Conservation (phyloP, 1,140 invertebrate species). For the Berghia stephanieae region DNA sequence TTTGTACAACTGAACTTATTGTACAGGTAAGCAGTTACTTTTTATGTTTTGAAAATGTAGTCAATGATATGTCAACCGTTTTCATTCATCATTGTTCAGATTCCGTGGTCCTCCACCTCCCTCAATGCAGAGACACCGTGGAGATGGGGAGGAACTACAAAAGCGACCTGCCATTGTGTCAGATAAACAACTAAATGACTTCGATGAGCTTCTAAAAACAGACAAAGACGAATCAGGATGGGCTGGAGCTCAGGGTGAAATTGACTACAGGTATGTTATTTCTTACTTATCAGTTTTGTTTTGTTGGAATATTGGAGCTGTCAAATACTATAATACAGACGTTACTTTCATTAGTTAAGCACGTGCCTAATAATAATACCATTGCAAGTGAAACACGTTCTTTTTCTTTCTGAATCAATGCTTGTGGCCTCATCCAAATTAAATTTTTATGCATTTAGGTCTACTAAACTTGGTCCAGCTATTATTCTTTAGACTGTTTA, state of each 20-base stretch:
- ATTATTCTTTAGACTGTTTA: no score
- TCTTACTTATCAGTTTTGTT: constrained; percentile 21
- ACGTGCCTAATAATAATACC: no score
- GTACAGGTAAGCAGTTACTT: neutral
- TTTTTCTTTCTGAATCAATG: no score
- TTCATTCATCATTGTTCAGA: constrained; percentile 10
- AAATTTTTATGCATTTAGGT: no score
- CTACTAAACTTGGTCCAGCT: no score
- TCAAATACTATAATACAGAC: no score
- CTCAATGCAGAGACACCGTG: constrained; percentile 46
- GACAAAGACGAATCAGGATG: constrained; percentile 82
- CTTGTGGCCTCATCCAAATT: no score
- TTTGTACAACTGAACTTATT: no score
- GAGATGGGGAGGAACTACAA: constrained; percentile 40
- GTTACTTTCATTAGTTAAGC: no score
- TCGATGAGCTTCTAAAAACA: constrained; percentile 85
- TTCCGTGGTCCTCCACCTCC: constrained; percentile 50
- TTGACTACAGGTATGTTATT: constrained; percentile 85
- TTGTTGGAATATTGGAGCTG: no score
- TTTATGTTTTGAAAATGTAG: neutral
- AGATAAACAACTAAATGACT: constrained; percentile 88
- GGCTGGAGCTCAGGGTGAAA: constrained; percentile 86
- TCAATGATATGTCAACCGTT: no score
- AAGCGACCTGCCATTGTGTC: constrained; percentile 84
- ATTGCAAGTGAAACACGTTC: no score